A percentile compares a stretch with the other conserved stretches of the same genome.
Conservation (phyloP, 2,113 vertebrate species). For the Dasyornis broadbenti region DNA sequence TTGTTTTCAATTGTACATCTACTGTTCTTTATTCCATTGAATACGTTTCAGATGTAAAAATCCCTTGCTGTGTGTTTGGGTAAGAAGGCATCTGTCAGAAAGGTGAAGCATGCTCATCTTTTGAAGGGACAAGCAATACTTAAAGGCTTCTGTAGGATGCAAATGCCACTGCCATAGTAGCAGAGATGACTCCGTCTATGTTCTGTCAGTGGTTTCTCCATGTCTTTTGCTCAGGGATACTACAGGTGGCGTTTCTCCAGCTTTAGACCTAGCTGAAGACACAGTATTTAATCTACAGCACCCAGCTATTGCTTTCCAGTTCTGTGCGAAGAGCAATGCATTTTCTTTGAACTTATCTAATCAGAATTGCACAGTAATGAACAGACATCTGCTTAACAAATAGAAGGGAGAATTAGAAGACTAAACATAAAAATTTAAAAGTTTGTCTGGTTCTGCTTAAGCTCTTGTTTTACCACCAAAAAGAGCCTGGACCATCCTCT, state of each 20-base stretch:
- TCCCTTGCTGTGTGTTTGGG: background rate
- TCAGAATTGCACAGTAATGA: background rate
- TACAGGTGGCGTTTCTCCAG: background rate
- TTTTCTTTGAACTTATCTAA: background rate
- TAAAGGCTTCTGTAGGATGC: background rate
- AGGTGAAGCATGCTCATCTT: background rate
- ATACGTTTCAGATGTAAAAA: background rate
- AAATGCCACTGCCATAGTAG: background rate
- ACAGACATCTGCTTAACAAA: background rate
- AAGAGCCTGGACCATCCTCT: background rate
- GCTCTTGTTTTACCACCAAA: rapidly evolving
- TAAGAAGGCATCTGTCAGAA: background rate
- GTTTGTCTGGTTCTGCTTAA: background rate
- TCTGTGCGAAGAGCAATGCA: background rate
- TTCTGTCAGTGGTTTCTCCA: background rate
- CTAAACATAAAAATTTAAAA: background rate
- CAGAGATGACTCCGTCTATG: background rate
- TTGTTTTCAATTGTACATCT: background rate
- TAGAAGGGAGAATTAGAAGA: background rate
- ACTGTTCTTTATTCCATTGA: background rate
- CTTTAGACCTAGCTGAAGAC: background rate
- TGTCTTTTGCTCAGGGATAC: background rate
- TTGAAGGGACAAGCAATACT: background rate
- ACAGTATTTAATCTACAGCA: background rate
- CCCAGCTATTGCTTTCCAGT: background rate